These are phyloP conservation scores for Phacellophora camtschatica DNA, from an alignment of 30 jellyfish, hydroid and myxozoan species.

Conservation along the genomic window DNA sequence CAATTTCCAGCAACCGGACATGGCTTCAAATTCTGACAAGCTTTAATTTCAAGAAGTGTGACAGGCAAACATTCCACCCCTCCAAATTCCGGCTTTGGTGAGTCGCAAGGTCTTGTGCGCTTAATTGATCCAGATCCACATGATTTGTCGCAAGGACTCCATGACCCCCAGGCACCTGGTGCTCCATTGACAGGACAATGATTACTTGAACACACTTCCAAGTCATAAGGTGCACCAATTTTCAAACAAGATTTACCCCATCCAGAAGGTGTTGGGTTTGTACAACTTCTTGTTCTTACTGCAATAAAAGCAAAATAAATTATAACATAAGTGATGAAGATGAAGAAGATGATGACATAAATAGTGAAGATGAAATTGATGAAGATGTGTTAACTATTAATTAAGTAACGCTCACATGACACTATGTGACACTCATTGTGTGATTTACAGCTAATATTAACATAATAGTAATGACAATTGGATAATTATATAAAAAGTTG, in stretches of 20 bases:
- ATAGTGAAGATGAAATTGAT: too few species aligned
- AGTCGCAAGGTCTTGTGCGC: conserved; percentile 30
- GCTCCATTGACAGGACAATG: conserved; percentile 40
- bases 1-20: conserved; percentile 47
- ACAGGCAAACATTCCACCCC: conserved; percentile 1
- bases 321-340: background rate
- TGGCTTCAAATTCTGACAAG: background rate
- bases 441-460: too few species aligned
- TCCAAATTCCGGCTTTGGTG: conserved; percentile 42
- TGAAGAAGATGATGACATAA: too few species aligned
- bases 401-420: too few species aligned
- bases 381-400: too few species aligned
- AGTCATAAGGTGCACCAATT: conserved; percentile 25
- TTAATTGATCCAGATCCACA: conserved; percentile 24
- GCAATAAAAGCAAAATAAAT: background rate
- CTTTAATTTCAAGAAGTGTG: background rate
- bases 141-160: conserved; percentile 51
- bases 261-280: conserved; percentile 42
- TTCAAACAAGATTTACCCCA: conserved; percentile 13
- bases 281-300: conserved; percentile 39
- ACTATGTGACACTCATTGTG: too few species aligned
- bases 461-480: too few species aligned
- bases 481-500: too few species aligned
- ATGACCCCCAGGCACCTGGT: conserved; percentile 45
- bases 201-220: background rate